These are phyloP conservation scores for Rhogogaster chlorosoma DNA, from an alignment of 2,888 invertebrate genomes.

Conservation along the genomic window DNA sequence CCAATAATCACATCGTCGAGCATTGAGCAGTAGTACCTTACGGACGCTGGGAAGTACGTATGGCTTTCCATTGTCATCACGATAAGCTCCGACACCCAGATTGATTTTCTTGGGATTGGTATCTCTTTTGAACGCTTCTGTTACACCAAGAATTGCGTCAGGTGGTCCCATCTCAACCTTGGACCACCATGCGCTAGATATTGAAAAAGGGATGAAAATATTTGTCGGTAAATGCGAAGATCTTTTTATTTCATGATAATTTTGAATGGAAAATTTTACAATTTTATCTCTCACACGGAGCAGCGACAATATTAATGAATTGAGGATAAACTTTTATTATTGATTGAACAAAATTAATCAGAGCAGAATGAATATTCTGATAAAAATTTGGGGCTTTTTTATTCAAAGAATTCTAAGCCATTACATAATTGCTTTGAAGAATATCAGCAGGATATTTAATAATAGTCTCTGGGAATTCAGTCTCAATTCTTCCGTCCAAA, in stretches of 20 bases:
- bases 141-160: conserved; percentile 98
- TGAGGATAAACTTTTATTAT: background rate
- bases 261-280: background rate
- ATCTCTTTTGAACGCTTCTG: conserved; percentile 97
- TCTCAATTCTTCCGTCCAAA: background rate
- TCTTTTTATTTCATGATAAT: background rate
- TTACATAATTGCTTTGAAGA: conserved; percentile 19
- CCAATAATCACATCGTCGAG: background rate
- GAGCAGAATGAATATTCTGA: background rate
- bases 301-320: background rate
- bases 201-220: background rate
- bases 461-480: background rate
- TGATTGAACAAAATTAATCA: background rate
- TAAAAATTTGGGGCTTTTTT: background rate
- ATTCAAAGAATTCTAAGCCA: background rate
- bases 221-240: background rate
- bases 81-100: conserved; percentile 97
- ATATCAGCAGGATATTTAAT: background rate
- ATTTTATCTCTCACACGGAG: background rate
- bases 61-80: conserved; percentile 98
- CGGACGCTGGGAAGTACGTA: conserved; percentile 94
- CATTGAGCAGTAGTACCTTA: conserved; percentile 79
- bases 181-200: conserved; percentile 89
- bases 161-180: conserved; percentile 98
- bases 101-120: conserved; percentile 96